phyloP scores from a whole-genome alignment of 1,140 invertebrate species.

The Zaprionus vittiger region DNA sequence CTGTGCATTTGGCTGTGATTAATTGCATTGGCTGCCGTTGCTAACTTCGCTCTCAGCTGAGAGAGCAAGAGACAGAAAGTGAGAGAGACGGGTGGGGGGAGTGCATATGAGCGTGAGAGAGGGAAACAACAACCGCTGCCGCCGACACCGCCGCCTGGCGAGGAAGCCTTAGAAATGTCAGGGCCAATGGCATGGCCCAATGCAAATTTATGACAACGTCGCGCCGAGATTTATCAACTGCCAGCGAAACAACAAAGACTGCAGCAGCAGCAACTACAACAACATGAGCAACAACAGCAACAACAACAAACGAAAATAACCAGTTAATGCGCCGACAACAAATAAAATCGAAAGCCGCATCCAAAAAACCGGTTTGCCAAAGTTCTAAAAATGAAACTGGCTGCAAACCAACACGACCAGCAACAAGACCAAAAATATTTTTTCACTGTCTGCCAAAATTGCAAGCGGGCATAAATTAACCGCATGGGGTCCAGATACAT shows the following conservation, averaged over 20 bases:
- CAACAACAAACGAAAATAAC: constrained; percentile 39
- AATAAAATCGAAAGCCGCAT: constrained; percentile 79
- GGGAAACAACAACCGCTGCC: constrained; percentile 25
- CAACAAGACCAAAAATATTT: constrained; percentile 80
- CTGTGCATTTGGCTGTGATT: constrained; percentile 82
- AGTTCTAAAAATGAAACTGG: constrained; percentile 81
- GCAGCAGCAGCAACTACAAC: neutral
- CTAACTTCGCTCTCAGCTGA: constrained; percentile 28
- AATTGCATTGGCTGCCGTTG: constrained; percentile 77
- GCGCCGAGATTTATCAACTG: constrained; percentile 80
- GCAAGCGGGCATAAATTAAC: constrained; percentile 82
- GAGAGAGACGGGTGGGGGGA: neutral
- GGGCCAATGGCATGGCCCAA: constrained; percentile 81
- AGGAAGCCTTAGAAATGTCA: constrained; percentile 82
- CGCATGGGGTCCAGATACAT: constrained; percentile 77
- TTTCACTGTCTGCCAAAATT: constrained; percentile 81
- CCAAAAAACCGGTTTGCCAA: constrained; percentile 78
- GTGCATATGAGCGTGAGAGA: neutral
- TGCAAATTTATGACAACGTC: constrained; percentile 80
- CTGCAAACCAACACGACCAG: constrained; percentile 51
- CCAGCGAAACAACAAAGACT: constrained; percentile 50
- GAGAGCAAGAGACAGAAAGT: neutral
- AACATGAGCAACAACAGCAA: constrained; percentile 16
- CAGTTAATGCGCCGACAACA: constrained; percentile 78
- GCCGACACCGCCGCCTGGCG: constrained; percentile 31